phyloP scores from a whole-genome alignment of 2,888 invertebrate species.

The Cyclophora albipunctata region DNA sequence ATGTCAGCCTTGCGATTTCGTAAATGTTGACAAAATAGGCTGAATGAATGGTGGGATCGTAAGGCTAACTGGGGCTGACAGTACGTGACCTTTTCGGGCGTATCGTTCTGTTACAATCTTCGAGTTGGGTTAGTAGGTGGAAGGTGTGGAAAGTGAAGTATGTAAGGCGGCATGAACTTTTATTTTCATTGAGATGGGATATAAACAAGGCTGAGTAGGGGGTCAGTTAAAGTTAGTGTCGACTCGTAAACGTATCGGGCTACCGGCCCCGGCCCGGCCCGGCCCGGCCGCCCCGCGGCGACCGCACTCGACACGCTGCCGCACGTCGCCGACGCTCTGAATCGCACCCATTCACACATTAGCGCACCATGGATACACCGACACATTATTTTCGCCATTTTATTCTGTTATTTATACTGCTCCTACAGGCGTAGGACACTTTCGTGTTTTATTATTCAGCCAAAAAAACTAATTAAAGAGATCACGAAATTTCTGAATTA shows the following conservation, averaged over 20 bases:
- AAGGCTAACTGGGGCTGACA: constrained; percentile 8
- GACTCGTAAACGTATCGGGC: constrained; percentile 72
- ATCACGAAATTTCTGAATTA: no score
- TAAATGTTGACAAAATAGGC: background rate
- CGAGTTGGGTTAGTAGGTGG: background rate
- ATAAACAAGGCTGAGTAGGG: constrained; percentile 63
- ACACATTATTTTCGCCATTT: constrained; percentile 3
- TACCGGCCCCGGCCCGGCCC: constrained; percentile 32
- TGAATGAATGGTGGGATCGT: constrained; percentile 12
- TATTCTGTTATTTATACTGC: background rate
- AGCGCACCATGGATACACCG: constrained; percentile 39
- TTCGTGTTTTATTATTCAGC: no score
- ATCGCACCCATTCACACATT: constrained; percentile 69
- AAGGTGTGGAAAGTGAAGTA: constrained; percentile 32
- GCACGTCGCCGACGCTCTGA: constrained; percentile 70
- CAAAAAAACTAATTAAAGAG: no score
- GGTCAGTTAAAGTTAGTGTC: constrained; percentile 70
- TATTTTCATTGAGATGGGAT: constrained; percentile 63
- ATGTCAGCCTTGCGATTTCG: no score
- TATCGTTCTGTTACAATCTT: constrained; percentile 9
- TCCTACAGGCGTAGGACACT: no score
- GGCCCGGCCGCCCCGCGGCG: constrained; percentile 61
- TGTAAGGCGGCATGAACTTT: constrained; percentile 34
- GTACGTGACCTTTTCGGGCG: constrained; percentile 8
- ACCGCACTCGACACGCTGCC: constrained; percentile 72